Conservation (phyloP, 2,797 vertebrate genomes). For the Propithecus deckenii region DNA sequence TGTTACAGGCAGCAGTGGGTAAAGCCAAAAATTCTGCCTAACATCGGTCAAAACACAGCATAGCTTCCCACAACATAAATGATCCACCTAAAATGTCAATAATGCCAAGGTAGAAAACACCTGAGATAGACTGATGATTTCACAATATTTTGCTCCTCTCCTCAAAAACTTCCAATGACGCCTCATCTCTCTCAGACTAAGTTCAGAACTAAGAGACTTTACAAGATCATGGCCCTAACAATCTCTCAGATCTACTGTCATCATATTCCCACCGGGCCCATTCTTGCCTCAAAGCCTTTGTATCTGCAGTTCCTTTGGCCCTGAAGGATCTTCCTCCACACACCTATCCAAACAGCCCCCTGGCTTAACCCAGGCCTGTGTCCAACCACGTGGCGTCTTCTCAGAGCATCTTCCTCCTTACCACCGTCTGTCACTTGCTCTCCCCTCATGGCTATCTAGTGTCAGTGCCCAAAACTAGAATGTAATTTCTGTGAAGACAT, state of each 20-base stretch:
- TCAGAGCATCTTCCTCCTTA: not conserved
- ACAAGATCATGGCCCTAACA: accelerated
- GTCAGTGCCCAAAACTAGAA: not conserved
- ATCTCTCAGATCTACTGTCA: not conserved
- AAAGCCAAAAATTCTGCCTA: not conserved
- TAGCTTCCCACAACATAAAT: too few relatives aligned
- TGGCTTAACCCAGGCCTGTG: not conserved
- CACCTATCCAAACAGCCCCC: not conserved
- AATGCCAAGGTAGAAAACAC: not conserved
- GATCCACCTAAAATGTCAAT: not conserved
- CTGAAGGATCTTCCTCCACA: not conserved
- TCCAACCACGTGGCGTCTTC: not conserved
- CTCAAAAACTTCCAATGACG: not conserved
- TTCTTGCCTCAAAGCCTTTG: not conserved
- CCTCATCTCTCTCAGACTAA: not conserved
- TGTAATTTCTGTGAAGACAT: not conserved
- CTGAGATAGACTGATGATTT: not conserved
- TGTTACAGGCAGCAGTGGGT: accelerated
- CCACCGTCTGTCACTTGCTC: not conserved
- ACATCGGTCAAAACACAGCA: not conserved
- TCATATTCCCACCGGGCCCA: too few relatives aligned
- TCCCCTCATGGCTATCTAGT: not conserved
- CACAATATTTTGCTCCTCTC: not conserved
- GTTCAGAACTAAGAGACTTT: not conserved
- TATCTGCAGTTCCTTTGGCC: not conserved